Base-by-base conservation (phyloP, 2,888 invertebrate genomes). In the Clepsis dumicolana region DNA sequence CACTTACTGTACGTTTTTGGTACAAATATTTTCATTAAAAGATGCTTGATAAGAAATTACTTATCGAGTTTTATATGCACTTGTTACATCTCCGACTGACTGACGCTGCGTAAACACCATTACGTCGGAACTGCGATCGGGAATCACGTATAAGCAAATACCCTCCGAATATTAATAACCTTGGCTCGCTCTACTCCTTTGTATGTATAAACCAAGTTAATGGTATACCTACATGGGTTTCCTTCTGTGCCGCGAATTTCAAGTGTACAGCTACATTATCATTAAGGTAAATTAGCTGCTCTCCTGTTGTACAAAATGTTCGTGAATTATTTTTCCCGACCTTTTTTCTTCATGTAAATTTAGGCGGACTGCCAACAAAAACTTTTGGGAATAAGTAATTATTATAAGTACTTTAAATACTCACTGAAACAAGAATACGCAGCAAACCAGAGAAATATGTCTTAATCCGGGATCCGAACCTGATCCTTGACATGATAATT, bases 111-210 rank as follows among this genome's bases (percentile, higher is more conserved):
- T 52, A 59, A 60, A 65, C 65, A 60, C 52, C 59, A 65, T 65
- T 65, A 65, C 52, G 41, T 29, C 29, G 14, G 18, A 57, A 64
- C 56, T n/a, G 44, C 32, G 56, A 27, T 27, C 18, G 52, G 59
- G 52, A 53, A 65, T 59, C 59, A 52, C 38, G 65, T 14, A 65
- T 65, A 52, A 65, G 59, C 59, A 60, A 65, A 65, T 65, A 60
- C 38, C 27, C 64, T 52, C 25, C 54, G 29, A 54, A 18, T 14
- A 29, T 52, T 44, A 59, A 65, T 29, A 60, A 65, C 52, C 59
- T 60, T 60, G 59, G 65, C 52, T 59, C 38, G 50, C 5, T 56
- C 38, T 25, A 35, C 57, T 65, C 50, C 57, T 38, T 29, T 29
- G 52, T 60, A 38, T 41, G 1, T 52, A n/a, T 52, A 52, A 50